These are phyloP conservation scores for Etheostoma nigrum DNA, from an alignment of 2,797 vertebrate genomes.

Conservation along the genomic window DNA sequence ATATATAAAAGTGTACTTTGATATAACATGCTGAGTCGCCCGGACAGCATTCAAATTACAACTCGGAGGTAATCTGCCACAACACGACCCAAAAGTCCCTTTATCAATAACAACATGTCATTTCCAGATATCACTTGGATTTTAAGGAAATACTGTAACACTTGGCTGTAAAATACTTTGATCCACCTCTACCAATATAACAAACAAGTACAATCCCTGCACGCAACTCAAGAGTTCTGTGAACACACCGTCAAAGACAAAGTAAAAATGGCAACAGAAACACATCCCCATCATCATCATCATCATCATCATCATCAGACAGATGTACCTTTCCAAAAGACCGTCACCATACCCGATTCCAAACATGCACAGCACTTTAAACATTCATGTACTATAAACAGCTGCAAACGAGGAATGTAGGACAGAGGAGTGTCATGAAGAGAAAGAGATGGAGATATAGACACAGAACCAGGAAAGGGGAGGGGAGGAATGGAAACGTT, in stretches of 20 bases:
- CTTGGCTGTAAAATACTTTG: too few species aligned
- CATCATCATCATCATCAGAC: slow-evolving; percentile 2
- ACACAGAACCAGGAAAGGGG: slow-evolving; percentile 65
- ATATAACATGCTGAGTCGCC: neutral
- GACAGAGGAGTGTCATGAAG: slow-evolving; percentile 36
- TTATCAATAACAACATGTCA: neutral
- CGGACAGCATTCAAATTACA: neutral
- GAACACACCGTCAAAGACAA: slow-evolving; percentile 6
- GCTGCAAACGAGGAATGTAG: slow-evolving; percentile 26
- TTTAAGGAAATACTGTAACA: neutral
- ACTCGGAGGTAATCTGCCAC: neutral
- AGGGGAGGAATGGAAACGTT: slow-evolving; percentile 73
- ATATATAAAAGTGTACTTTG: neutral
- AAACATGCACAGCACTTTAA: slow-evolving; percentile 46
- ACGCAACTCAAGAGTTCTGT: slow-evolving; percentile 34
- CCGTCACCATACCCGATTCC: slow-evolving; percentile 61
- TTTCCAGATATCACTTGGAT: neutral
- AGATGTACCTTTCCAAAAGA: slow-evolving; percentile 68
- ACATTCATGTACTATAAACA: slow-evolving; percentile 35
- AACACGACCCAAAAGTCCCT: neutral
- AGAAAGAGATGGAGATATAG: slow-evolving; percentile 13
- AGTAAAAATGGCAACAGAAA: slow-evolving; percentile 35
- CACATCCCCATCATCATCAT: slow-evolving; percentile 20
- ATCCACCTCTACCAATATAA: neutral
- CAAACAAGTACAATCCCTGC: slow-evolving; percentile 1